A percentile compares a stretch with the other conserved stretches of the same genome.
Conservation (phyloP, 2,888 invertebrate genomes). For the Agonopterix subpropinquella region DNA sequence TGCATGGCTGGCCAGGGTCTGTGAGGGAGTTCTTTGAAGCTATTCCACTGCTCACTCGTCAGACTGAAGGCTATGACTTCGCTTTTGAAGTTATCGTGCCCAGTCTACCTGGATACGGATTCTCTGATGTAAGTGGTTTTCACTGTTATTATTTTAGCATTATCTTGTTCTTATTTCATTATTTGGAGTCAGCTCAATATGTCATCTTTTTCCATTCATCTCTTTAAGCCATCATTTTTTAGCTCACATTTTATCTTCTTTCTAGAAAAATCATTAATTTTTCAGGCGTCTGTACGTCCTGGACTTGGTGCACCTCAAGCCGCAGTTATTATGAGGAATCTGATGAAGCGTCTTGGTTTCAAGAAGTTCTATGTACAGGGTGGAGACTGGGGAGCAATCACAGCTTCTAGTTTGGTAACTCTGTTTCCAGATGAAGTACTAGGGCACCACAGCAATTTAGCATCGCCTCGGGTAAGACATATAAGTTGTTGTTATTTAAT, state of each 20-base stretch:
- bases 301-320: conserved; percentile 69
- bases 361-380: conserved; percentile 74
- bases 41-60: conserved; percentile 76
- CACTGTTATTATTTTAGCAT: too few species aligned
- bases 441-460: conserved; percentile 75
- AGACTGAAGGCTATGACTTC: conserved; percentile 48
- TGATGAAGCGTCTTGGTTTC: conserved; percentile 79
- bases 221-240: too few species aligned
- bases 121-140: conserved; percentile 15
- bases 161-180: too few species aligned
- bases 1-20: conserved; percentile 92
- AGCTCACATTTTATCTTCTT: too few species aligned
- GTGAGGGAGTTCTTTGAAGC: conserved; percentile 85
- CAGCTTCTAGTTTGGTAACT: conserved; percentile 31
- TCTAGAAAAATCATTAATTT: background rate
- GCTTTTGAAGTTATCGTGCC: conserved; percentile 77
- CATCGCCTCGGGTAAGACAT: too few species aligned
- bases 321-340: conserved; percentile 70
- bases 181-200: too few species aligned
- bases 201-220: too few species aligned
- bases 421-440: conserved; percentile 60
- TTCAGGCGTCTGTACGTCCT: conserved; percentile 64
- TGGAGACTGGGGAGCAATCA: conserved; percentile 42
- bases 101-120: conserved; percentile 54
- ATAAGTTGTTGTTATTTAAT: too few species aligned